These are phyloP conservation scores for Diachrysia chrysitis DNA, from an alignment of 2,888 invertebrate species.

Conservation along the genomic window DNA sequence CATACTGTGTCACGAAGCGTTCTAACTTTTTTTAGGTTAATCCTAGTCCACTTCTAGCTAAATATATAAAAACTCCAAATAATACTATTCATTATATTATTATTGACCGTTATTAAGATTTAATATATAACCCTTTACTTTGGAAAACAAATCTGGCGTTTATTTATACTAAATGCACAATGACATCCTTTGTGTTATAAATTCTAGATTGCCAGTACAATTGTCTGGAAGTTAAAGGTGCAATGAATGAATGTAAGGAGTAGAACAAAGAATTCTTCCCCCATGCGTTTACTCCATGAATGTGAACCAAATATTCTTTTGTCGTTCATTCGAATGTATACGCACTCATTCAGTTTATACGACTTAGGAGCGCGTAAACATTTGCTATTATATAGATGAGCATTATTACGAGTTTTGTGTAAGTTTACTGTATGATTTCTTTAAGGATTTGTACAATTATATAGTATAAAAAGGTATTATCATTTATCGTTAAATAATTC, in stretches of 20 bases:
- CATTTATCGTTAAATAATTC: too few relatives aligned
- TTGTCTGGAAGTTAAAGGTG: background rate
- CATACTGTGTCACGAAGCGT: too few relatives aligned
- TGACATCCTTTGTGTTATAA: conserved; percentile 1
- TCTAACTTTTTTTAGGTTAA: too few relatives aligned
- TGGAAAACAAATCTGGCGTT: too few relatives aligned
- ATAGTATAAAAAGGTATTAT: too few relatives aligned
- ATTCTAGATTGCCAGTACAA: background rate
- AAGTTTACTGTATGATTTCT: background rate
- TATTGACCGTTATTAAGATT: background rate
- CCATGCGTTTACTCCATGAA: background rate
- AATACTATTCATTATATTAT: too few relatives aligned
- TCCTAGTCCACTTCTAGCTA: too few relatives aligned
- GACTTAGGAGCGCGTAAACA: background rate
- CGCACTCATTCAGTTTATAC: background rate
- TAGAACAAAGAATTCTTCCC: background rate
- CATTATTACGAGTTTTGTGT: background rate
- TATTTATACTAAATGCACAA: background rate
- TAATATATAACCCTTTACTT: background rate
- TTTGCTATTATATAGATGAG: background rate
- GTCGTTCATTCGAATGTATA: background rate
- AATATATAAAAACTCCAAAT: too few relatives aligned
- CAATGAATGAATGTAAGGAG: background rate
- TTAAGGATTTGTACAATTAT: too few relatives aligned
- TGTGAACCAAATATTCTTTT: background rate